Evolutionary conservation across 2,113 vertebrate species (phyloP).

Genomic region (Polypterus bichir): DNA sequence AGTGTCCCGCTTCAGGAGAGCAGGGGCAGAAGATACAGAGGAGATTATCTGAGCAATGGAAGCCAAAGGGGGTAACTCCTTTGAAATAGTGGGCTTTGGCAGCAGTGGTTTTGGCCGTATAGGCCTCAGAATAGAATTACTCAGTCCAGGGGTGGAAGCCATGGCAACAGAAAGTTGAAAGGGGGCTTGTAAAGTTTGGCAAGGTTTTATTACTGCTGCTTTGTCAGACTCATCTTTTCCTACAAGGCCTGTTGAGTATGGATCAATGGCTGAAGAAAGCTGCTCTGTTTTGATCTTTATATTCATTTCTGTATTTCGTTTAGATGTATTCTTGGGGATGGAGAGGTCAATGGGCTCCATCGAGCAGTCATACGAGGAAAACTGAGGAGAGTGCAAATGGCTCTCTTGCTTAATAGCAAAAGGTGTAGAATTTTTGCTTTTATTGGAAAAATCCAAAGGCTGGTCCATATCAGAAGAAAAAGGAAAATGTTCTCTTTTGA

Average conservation of each 20-base stretch:
- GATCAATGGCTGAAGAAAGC: conserved; percentile 25
- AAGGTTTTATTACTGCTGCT: conserved; percentile 23
- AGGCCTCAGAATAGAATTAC: conserved; percentile 44
- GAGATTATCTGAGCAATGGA: conserved; percentile 97
- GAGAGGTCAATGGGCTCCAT: conserved; percentile 89
- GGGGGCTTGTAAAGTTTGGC: conserved; percentile 45
- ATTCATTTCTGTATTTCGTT: conserved; percentile 24
- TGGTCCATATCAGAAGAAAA: conserved; percentile 65
- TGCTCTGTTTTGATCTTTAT: conserved; percentile 51
- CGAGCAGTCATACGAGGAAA: conserved; percentile 52
- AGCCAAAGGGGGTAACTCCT: conserved; percentile 80
- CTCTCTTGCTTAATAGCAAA: conserved; percentile 67
- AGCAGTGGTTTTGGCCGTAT: conserved; percentile 80
- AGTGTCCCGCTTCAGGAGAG: conserved; percentile 67
- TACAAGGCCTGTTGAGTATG: conserved; percentile 31
- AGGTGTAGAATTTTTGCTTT: conserved; percentile 44
- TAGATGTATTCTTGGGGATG: conserved; percentile 66
- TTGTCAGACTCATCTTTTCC: conserved; percentile 43
- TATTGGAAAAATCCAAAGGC: conserved; percentile 86
- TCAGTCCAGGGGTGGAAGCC: conserved; percentile 45
- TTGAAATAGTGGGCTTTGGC: conserved; percentile 69
- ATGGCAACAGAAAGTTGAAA: conserved; percentile 62
- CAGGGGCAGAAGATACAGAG: conserved; percentile 76
- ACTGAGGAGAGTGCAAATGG: conserved; percentile 31
- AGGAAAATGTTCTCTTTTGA: conserved; percentile 62